These are phyloP conservation scores for Apamea monoglypha DNA, from an alignment of 2,888 invertebrate genomes.

Conservation along the genomic window DNA sequence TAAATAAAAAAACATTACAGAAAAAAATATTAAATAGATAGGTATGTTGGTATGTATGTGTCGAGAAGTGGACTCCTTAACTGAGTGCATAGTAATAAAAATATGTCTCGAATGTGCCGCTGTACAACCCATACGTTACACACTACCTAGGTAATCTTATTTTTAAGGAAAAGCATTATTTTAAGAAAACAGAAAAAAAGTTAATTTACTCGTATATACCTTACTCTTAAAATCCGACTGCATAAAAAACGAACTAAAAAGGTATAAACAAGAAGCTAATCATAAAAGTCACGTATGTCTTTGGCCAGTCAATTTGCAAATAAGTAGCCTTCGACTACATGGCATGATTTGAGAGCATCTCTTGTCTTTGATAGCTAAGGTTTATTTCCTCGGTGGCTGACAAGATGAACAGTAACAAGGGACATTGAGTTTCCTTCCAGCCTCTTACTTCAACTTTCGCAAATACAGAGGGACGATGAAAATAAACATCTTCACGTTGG, in stretches of 20 bases:
- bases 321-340: not conserved
- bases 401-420: slow-evolving; percentile 14
- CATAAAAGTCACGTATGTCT: not conserved
- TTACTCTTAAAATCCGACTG: not conserved
- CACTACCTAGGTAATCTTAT: too few relatives aligned
- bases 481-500: not conserved
- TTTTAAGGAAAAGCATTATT: not conserved
- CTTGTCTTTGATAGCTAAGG: not conserved
- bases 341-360: not conserved
- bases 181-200: not conserved
- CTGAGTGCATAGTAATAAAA: not conserved
- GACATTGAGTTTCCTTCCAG: slow-evolving; percentile 10
- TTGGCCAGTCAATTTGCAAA: not conserved
- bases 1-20: too few relatives aligned
- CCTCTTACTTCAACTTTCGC: not conserved
- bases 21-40: not conserved
- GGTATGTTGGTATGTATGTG: not conserved
- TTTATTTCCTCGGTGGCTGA: slow-evolving; percentile 2
- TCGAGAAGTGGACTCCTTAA: not conserved
- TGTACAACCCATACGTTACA: not conserved
- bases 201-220: not conserved
- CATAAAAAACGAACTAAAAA: not conserved
- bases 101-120: not conserved
- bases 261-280: not conserved
- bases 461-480: not conserved